phyloP scores from a whole-genome alignment of 2,797 vertebrate genomes.

The Anguilla pacifica region DNA sequence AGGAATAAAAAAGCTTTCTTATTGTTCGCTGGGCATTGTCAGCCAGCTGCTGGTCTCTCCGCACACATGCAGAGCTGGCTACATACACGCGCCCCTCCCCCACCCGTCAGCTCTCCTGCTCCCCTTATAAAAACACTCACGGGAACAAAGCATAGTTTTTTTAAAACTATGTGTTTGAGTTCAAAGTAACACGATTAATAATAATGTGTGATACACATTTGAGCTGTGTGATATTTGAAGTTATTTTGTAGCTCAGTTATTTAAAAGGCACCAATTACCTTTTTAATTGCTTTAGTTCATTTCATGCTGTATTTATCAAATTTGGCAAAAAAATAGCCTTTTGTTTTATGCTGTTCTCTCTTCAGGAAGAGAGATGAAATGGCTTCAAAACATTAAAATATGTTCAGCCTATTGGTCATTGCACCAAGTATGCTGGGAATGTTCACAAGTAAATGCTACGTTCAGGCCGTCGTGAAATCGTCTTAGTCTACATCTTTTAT shows the following conservation, averaged over 20 bases:
- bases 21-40: conserved; percentile 58
- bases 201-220: neutral
- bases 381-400: neutral
- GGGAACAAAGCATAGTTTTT: neutral
- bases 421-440: conserved; percentile 42
- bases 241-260: neutral
- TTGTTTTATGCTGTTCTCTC: neutral
- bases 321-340: neutral
- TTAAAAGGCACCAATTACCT: neutral
- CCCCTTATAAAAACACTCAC: neutral
- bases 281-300: neutral
- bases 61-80: conserved; percentile 35
- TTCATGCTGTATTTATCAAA: neutral
- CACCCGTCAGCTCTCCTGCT: neutral
- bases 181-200: neutral
- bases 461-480: conserved; percentile 38
- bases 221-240: neutral
- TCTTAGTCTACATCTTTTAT: conserved; percentile 27
- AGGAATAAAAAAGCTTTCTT: conserved; percentile 56
- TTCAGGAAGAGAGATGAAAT: neutral
- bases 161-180: neutral
- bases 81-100: neutral
- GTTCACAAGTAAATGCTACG: conserved; percentile 49
- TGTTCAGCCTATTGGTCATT: neutral
- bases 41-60: conserved; percentile 50